A percentile compares a stretch with the other conserved stretches of the same genome.
Evolutionary conservation across 37 sponge, comb jelly and placozoan species (phyloP).

Genomic region (Halisarca cf. caerulea): DNA sequence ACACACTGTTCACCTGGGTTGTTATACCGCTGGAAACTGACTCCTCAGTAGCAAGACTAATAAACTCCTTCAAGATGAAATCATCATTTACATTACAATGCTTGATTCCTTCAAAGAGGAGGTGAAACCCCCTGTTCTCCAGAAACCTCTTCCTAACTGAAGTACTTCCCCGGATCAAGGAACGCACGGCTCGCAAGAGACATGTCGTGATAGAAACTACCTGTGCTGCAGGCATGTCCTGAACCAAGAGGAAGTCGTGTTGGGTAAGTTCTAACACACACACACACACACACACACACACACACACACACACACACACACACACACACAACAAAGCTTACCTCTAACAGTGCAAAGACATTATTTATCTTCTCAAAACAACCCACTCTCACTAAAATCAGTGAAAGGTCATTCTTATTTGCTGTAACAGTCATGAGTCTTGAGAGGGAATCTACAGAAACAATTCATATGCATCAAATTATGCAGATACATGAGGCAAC

Average conservation of each 20-base stretch:
- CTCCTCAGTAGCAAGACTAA: constrained; percentile 2
- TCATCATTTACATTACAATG: neutral
- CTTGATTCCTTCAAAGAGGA: constrained; percentile 15
- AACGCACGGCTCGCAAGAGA: neutral
- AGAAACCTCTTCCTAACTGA: constrained; percentile 1
- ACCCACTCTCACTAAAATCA: constrained; percentile 65
- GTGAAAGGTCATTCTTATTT: neutral
- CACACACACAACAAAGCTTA: neutral
- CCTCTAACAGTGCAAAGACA: constrained; percentile 20
- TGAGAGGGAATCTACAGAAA: neutral
- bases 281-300: no score
- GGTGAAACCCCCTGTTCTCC: neutral
- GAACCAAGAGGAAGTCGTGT: neutral
- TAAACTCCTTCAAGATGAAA: neutral
- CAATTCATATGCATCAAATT: neutral
- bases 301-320: neutral
- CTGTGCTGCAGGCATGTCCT: neutral
- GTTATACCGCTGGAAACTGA: neutral
- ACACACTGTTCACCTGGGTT: no score
- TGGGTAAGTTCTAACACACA: no score
- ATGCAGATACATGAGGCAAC: neutral
- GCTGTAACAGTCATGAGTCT: neutral
- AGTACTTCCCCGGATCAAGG: neutral
- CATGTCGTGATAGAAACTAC: neutral
- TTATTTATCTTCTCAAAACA: constrained; percentile 62